phyloP scores from a whole-genome alignment of 2,888 invertebrate genomes.

The Noctua fimbriata region DNA sequence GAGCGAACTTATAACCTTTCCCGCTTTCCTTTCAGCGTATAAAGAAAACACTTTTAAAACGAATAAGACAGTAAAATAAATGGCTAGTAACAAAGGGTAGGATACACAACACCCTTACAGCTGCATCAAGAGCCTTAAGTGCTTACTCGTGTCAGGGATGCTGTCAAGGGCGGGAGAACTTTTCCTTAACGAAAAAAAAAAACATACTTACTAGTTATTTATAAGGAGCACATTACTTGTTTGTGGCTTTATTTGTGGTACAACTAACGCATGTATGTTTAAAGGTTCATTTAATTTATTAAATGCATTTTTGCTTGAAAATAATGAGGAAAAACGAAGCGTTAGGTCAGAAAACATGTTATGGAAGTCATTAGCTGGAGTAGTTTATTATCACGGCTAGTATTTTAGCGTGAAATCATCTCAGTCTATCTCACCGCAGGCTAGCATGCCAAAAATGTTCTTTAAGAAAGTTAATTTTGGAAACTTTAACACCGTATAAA shows the following conservation, averaged over 20 bases:
- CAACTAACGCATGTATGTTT: not conserved
- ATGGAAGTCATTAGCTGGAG: not conserved
- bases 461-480: not conserved
- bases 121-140: slow-evolving; percentile 63
- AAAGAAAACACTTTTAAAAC: slow-evolving; percentile 64
- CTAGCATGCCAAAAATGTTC: not conserved
- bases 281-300: not conserved
- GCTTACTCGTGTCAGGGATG: slow-evolving; percentile 65
- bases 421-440: no score
- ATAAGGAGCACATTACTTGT: slow-evolving; percentile 19
- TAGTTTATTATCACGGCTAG: not conserved
- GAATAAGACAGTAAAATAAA: slow-evolving; percentile 68
- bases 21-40: slow-evolving; percentile 48
- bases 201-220: slow-evolving; percentile 27
- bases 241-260: slow-evolving; percentile 13
- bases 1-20: slow-evolving; percentile 42
- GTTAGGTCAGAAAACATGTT: not conserved
- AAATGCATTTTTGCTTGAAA: not conserved
- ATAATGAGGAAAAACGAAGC: not conserved
- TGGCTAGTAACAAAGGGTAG: slow-evolving; percentile 63
- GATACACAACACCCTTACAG: slow-evolving; percentile 62
- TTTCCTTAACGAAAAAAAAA: slow-evolving; percentile 50
- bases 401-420: not conserved
- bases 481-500: not conserved
- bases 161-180: slow-evolving; percentile 51